Evolutionary conservation across 2,797 vertebrate genomes (phyloP).

Genomic region (Pangasius larnaudii): DNA sequence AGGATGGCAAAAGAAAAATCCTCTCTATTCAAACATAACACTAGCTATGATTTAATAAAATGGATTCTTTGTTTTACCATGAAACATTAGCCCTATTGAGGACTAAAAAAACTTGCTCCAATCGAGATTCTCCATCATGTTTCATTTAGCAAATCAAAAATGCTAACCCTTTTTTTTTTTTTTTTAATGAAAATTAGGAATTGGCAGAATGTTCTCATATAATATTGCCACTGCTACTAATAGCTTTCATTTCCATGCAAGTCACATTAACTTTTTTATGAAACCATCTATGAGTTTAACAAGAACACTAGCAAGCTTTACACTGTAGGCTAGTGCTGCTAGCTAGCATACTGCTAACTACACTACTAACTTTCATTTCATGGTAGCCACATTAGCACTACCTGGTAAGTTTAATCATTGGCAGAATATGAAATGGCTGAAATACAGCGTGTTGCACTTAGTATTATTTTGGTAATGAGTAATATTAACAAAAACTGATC

Average conservation of each 20-base stretch:
- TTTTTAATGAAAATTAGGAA: background rate
- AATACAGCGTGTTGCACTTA: background rate
- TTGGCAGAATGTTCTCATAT: background rate
- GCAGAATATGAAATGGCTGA: background rate
- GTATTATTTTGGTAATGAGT: background rate
- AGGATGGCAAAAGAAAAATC: background rate
- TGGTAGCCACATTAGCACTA: background rate
- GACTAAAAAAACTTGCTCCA: background rate
- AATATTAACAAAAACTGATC: background rate
- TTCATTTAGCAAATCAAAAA: background rate
- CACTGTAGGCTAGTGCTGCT: conserved; percentile 8
- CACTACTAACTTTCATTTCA: conserved; percentile 6
- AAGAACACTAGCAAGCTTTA: background rate
- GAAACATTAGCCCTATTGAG: background rate
- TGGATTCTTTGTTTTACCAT: background rate
- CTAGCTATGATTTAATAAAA: background rate
- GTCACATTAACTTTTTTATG: background rate
- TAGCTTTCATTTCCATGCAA: conserved; percentile 7
- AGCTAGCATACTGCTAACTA: conserved; percentile 17
- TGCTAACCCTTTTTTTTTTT: background rate
- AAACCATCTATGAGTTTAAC: background rate
- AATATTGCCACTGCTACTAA: background rate
- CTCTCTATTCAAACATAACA: background rate
- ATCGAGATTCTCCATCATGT: too few relatives aligned
- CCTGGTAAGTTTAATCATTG: background rate